Conservation (phyloP, 2,888 invertebrate genomes). For the Chrysolina haemoptera region DNA sequence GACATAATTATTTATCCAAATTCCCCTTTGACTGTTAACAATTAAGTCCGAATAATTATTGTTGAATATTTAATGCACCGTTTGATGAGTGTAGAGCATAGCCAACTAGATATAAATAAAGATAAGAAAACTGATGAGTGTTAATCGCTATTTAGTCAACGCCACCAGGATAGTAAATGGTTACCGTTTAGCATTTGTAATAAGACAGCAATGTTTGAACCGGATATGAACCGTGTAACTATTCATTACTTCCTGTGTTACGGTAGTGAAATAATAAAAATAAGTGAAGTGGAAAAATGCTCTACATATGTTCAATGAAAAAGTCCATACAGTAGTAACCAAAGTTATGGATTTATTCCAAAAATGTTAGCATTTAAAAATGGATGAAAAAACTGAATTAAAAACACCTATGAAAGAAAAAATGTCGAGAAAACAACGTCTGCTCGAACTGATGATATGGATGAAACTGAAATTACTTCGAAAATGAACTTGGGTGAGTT, state of each 20-base stretch:
- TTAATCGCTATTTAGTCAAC: conserved; percentile 64
- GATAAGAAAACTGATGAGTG: conserved; percentile 51
- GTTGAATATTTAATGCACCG: conserved; percentile 41
- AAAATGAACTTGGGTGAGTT: no score
- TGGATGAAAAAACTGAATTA: no score
- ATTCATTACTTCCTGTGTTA: conserved; percentile 14
- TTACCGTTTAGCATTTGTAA: conserved; percentile 65
- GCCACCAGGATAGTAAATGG: conserved; percentile 49
- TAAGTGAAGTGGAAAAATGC: neutral
- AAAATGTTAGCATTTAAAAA: no score
- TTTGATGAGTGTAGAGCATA: conserved; percentile 43
- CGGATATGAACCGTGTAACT: conserved; percentile 5
- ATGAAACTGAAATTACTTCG: no score
- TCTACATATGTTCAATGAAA: neutral
- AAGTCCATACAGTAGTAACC: neutral
- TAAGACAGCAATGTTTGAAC: conserved; percentile 53
- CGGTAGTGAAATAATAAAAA: conserved; percentile 3
- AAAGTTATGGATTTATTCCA: no score
- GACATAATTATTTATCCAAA: conserved; percentile 9
- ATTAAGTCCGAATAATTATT: conserved; percentile 48
- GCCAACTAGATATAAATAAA: conserved; percentile 46
- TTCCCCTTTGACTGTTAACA: conserved; percentile 1
- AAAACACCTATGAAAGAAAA: no score
- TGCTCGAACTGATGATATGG: no score
- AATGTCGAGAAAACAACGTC: no score